Base-by-base conservation (phyloP, 2,797 vertebrate species). In the Petrocephalus sullivani region DNA sequence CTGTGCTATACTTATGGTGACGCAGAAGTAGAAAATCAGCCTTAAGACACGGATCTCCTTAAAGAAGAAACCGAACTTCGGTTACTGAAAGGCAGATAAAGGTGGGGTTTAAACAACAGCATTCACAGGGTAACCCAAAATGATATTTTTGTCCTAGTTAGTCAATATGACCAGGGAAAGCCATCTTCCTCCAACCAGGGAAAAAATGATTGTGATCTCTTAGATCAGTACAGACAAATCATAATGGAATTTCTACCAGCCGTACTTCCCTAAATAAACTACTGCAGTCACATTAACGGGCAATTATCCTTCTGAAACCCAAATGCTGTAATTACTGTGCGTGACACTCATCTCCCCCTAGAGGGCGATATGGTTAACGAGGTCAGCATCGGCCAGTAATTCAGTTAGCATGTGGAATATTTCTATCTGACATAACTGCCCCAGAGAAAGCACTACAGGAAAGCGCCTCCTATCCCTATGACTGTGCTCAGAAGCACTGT, bases 331-430 rank as follows among this genome's bases (percentile, higher is more conserved):
- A 71, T 71, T 71, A 71, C 14, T 37, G 23, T 16, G 64, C 28
- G 33, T 37, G 64, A 71, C 64, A 71, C 28, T 33, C 23, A 67
- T 67, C 4, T 71, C 33, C 64, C 64, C 28, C 64, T 71, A 71
- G 64, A 71, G 64, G 64, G 64, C 28, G 64, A 71, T 71, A 71
- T 71, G 64, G 64, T 71, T 71, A 71, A 71, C 64, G 64, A 71
- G 64, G 28, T 71, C 64, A 71, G 64, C 64, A 37, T 71, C 28
- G 64, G 28, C 28, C 28, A 71, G 64, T 71, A 71, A 71, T 71
- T 71, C 64, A 37, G 64, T 71, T 71, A 71, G 64, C 28, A 71
- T 71, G 64, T 37, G 28, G 28, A 71, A 71, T 71, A 71, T 71
- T 71, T 71, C 28, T 16, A 14, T 6, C 0, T 71, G 64, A 37